Evolutionary conservation across 2,797 vertebrate genomes (phyloP), one percentile per base, ranked within the genome.

Genomic region (Clarias fuscus): DNA sequence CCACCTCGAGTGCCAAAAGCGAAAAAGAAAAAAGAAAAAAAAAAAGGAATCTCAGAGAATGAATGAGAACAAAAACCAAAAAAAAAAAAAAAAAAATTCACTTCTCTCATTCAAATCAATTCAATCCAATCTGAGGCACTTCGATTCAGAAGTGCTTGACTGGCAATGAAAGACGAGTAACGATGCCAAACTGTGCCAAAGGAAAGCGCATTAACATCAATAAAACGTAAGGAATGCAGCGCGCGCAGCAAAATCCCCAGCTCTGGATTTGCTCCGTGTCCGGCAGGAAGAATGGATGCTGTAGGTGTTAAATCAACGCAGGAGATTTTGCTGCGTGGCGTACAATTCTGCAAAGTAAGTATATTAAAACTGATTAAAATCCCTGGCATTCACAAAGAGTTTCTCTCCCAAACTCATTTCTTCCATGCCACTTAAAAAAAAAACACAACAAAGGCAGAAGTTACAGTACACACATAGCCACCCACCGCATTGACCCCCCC

Each of bases 401-500:
- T 62, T 40, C 77, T 48, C 37, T 64, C 37, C 24, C 13, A 24
- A 20, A 43, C 20, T 72, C 33, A 56, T 48, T 37, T 77, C 83
- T 77, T 84, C 43, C n/a, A 7, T 71, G 82, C 11, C 15, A 68
- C 82, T 24, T 76, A 70, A 27, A 27, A 62, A 53, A 53, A 53
- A 53, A 53, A 48, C 43, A 48, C 48, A 53, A 72, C 58, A 18
- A 81, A 64, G 40, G 37, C 58, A 43, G 18, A 2, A 22, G 78
- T 73, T 86, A 81, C 40, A 81, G 68, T 62, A 33, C 64, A 83
- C 82, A 70, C 82, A 72, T 67, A 70, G 53, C 37, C 82, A 59
- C 82, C 58, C 81, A 71, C 48, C 76, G 22, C 48, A 53, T 53
- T 53, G 48, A 53, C 48, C 13, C 48, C 48, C 13, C 48, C 48